phyloP scores from a whole-genome alignment of 2,113 vertebrate genomes.

The Embiotoca jacksoni region DNA sequence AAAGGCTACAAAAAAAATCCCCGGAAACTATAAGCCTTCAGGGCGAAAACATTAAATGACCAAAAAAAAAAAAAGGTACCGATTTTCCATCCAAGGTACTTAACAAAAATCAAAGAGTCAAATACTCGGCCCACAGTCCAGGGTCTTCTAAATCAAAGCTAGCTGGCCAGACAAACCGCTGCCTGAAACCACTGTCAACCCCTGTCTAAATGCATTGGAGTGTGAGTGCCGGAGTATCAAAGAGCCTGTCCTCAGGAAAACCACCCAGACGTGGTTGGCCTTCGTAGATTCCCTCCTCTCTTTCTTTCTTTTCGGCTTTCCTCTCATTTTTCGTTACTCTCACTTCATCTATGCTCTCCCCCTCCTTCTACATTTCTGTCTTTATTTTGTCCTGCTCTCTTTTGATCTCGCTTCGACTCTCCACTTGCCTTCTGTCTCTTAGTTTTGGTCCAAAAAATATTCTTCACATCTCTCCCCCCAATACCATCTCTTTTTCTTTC shows the following conservation, averaged over 20 bases:
- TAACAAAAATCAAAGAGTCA: constrained; percentile 73
- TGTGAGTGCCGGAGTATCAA: constrained; percentile 70
- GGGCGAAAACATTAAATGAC: constrained; percentile 36
- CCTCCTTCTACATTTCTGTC: constrained; percentile 3
- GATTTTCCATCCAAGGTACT: constrained; percentile 71
- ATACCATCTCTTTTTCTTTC: constrained; percentile 32
- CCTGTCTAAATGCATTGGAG: constrained; percentile 68
- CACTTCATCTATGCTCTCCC: constrained; percentile 66
- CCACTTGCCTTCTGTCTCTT: constrained; percentile 23
- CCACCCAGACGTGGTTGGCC: constrained; percentile 72
- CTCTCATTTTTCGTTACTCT: constrained; percentile 48
- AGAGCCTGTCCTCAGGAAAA: constrained; percentile 73
- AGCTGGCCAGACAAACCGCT: constrained; percentile 71
- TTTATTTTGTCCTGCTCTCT: constrained; percentile 41
- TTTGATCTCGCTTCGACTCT: constrained; percentile 39
- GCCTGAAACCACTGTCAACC: constrained; percentile 75
- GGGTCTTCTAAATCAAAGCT: constrained; percentile 74
- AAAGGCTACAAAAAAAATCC: constrained; percentile 17
- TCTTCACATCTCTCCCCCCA: constrained; percentile 32
- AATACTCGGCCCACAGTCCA: constrained; percentile 56
- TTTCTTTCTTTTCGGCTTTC: constrained; percentile 42
- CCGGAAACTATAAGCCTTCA: constrained; percentile 43
- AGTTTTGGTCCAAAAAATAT: constrained; percentile 27
- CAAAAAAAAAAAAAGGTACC: constrained; percentile 26
- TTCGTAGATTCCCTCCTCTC: constrained; percentile 45